Evolutionary conservation across 2,797 vertebrate species (phyloP).

Genomic region (Amblyraja radiata): DNA sequence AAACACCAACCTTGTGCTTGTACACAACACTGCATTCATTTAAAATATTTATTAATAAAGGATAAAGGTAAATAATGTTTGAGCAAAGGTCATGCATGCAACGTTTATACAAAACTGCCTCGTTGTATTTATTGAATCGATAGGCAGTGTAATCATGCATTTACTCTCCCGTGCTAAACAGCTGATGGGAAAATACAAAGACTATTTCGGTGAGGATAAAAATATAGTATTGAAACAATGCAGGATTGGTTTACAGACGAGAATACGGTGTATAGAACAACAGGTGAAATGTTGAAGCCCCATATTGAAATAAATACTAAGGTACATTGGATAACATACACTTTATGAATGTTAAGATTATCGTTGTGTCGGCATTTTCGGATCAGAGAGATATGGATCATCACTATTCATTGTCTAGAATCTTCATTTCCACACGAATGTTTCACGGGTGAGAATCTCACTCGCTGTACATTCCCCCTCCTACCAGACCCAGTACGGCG

Average conservation of each 20-base stretch:
- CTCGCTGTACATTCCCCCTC: conserved; percentile 44
- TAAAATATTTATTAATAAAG: too few species aligned
- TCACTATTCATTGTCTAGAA: background rate
- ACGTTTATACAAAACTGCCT: too few species aligned
- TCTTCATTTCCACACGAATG: too few species aligned
- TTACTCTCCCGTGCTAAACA: background rate
- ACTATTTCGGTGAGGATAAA: background rate
- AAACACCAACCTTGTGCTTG: too few species aligned
- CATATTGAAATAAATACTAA: background rate
- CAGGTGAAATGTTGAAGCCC: background rate
- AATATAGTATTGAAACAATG: background rate
- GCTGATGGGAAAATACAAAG: background rate
- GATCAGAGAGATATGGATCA: background rate
- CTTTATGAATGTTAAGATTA: background rate
- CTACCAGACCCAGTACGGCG: conserved; percentile 48
- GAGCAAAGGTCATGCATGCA: too few species aligned
- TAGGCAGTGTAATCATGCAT: too few species aligned
- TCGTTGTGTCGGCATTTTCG: background rate
- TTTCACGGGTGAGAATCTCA: background rate
- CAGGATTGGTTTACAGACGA: background rate
- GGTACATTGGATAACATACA: background rate
- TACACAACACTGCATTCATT: too few species aligned
- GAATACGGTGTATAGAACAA: too few species aligned
- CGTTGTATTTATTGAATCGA: too few species aligned
- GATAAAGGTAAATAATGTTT: too few species aligned